phyloP scores from a whole-genome alignment of 2,113 vertebrate genomes.

The Phainopepla nitens region DNA sequence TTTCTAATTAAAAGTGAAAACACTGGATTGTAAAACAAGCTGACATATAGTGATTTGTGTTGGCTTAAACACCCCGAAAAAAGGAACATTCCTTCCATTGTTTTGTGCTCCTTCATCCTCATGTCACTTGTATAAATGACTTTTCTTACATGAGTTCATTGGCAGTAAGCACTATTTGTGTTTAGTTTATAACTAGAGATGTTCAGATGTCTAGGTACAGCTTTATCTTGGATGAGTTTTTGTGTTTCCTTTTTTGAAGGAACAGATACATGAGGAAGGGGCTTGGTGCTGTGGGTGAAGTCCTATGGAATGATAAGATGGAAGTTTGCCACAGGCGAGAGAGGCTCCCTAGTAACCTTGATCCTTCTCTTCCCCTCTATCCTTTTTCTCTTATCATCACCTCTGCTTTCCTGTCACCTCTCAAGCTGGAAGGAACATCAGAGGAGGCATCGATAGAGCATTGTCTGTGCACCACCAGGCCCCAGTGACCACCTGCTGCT shows the following conservation, averaged over 20 bases:
- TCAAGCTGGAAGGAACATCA: neutral
- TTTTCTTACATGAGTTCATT: neutral
- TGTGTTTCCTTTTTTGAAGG: neutral
- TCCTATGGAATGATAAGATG: neutral
- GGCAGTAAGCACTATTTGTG: neutral
- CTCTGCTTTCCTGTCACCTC: neutral
- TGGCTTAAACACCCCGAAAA: neutral
- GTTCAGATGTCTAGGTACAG: neutral
- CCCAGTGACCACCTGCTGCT: neutral
- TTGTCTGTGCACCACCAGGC: neutral
- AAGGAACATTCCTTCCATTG: neutral
- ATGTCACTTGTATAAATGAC: neutral
- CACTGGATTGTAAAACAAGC: slow-evolving; percentile 25
- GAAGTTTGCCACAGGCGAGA: neutral
- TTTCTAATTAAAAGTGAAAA: slow-evolving; percentile 50
- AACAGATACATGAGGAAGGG: neutral
- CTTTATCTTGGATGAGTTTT: neutral
- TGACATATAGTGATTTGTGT: slow-evolving; percentile 7
- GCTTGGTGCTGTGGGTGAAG: neutral
- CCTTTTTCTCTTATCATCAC: neutral
- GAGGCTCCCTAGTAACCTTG: neutral
- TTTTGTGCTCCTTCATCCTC: neutral
- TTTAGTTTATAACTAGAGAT: neutral
- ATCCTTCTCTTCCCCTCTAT: neutral
- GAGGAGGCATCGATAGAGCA: neutral